Evolutionary conservation across 2,888 invertebrate species (phyloP), one percentile per base, ranked within the genome.

Genomic region (Sipha maydis): DNA sequence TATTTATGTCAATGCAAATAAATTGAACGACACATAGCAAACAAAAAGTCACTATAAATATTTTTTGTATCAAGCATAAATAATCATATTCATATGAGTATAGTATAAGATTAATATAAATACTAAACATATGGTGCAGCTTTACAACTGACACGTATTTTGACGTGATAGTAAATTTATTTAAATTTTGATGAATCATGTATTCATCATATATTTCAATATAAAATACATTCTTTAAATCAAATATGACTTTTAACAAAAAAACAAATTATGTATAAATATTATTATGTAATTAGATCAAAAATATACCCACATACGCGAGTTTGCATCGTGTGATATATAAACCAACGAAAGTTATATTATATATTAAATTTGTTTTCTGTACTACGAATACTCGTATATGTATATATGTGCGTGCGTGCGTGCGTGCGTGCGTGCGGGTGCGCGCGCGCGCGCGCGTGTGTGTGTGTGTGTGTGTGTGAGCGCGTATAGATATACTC

Each of bases 231-330:
- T 38, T 38, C 28, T 79, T 34, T 61, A 61, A 61, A 61, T 79
- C 38, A n/a, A 79, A 79, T 34, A 38, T 79, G 61, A 79, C 34
- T 61, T 19, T 14, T 17, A 4, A 61, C n/a, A 3, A 38, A 77
- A 77, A 54, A 19, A 28, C 11, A 9, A 48, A 48, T 11, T 48
- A 14, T 11, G 48, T 14, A 48, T 14, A 48, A 73, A 73, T 79
- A 61, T n/a, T 79, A 5, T 3, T n/a, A 79, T 61, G n/a, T n/a
- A 61, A 79, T 79, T 38, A 79, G 61, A n/a, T 61, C 79, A 61
- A 61, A 61, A 8, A 17, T 56, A 25, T 14, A 25, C 71, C 9
- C 31, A 4, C 71, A 48, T 48, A 48, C 14, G 71, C 14, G 28
- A 31, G 17, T 69, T 28, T 69, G 69, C 28, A 69, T 28, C 28